Evolutionary conservation across 2,113 vertebrate genomes (phyloP), one percentile per base, ranked within the genome.

Genomic region (Stercorarius parasiticus): DNA sequence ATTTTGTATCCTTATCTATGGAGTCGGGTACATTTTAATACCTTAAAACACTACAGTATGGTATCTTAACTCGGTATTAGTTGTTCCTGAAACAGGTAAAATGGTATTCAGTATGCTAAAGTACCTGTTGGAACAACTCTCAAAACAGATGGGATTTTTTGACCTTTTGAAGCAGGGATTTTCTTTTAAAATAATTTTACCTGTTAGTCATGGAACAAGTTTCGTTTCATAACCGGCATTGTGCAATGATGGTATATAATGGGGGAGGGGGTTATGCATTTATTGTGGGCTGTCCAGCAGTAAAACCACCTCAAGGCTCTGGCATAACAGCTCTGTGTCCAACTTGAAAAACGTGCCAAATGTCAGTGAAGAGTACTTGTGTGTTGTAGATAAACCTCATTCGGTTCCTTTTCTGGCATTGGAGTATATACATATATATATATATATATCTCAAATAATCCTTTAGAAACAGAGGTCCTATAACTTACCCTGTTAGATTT

Each of bases 341-440:
- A 73, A 15, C n/a, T 2, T 71, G 22, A 79, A 82, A 89, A 13
- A 3, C 2, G 4, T 88, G 67, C 76, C 76, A 49, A 11, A 73
- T 79, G 58, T 64, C 65, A 38, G 21, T 20, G 69, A 78, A 94
- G 93, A 69, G 42, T 43, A 70, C 43, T 65, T 80, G 20, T 1
- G 0, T 49, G 10, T 58, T 76, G 53, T n/a, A 61, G 50, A 66
- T 50, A 65, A 74, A 70, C 6, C 5, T 85, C 10, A 4, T 80
- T 67, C 3, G 1, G 10, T 82, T 80, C 50, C 36, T 85, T 53
- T 76, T 76, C 58, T 66, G 66, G 16, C 11, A 22, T 43, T 73
- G 0, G 0, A 80, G 13, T 55, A 25, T 21, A 3, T 38, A 20
- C 13, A 0, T 18, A 7, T 13, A 15, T 66, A 66, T 16, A 3